Evolutionary conservation across 37 sponge, comb jelly and placozoan genomes (phyloP).

Genomic region (Eunapius fragilis): DNA sequence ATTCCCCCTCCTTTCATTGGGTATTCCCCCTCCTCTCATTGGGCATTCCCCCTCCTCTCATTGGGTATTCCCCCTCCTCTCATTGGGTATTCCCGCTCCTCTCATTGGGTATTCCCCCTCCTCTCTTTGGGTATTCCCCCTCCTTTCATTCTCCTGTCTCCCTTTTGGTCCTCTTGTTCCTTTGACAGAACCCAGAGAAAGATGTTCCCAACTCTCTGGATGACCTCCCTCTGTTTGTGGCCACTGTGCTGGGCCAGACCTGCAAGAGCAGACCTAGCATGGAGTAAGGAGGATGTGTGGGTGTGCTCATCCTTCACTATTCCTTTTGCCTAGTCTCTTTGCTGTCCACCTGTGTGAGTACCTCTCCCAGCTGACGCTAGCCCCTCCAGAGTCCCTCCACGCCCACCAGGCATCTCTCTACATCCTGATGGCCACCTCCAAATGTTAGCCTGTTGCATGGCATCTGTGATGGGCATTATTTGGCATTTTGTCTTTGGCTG

Average conservation of each 20-base stretch:
- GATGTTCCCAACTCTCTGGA: constrained; percentile 16
- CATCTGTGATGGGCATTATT: neutral
- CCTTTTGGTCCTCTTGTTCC: no score
- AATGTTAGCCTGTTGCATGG: neutral
- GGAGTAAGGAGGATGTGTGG: neutral
- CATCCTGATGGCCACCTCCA: constrained; percentile 11
- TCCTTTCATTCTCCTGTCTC: no score
- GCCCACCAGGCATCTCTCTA: constrained; percentile 31
- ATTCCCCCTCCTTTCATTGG: no score
- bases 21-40: no score
- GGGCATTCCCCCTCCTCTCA: no score
- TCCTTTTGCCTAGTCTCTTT: constrained; percentile 25
- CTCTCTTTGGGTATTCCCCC: no score
- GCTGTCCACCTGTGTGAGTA: constrained; percentile 20
- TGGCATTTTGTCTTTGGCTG: neutral
- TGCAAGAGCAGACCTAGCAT: constrained; percentile 15
- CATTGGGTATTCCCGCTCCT: no score
- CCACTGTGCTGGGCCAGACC: constrained; percentile 16
- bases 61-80: no score
- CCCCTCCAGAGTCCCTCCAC: neutral
- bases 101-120: no score
- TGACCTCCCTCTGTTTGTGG: constrained; percentile 35
- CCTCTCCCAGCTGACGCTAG: neutral
- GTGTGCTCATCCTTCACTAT: neutral
- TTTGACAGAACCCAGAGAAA: constrained; percentile 3